Percentiles rank a stretch among this genome's conserved stretches.
These are phyloP conservation scores for Catajapyx aquilonaris DNA, from an alignment of 1,140 invertebrate species.

Conservation along the genomic window DNA sequence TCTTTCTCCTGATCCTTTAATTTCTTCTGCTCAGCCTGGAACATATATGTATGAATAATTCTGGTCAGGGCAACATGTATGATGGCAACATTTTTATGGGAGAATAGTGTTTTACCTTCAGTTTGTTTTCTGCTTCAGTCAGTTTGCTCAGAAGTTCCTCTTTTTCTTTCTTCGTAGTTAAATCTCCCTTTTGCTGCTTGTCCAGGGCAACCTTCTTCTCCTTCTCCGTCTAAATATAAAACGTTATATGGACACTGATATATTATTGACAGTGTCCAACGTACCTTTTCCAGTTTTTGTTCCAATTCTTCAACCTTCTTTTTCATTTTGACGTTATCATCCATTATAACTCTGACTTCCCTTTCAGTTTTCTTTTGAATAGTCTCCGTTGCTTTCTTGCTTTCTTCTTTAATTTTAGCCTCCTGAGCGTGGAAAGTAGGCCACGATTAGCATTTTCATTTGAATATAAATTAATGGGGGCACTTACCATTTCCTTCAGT, in stretches of 20 bases:
- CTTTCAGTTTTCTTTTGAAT: constrained; percentile 9
- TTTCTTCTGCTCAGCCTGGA: constrained; percentile 3
- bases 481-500: constrained; percentile 33
- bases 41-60: too few species aligned
- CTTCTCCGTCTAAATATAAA: constrained; percentile 24
- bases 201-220: constrained; percentile 28
- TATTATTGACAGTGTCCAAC: not conserved
- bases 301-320: constrained; percentile 25
- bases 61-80: too few species aligned
- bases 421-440: constrained; percentile 7
- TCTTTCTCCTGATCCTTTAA: not conserved
- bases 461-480: not conserved
- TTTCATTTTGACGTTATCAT: constrained; percentile 21
- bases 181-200: constrained; percentile 27
- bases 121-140: constrained; percentile 35
- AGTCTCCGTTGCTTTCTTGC: constrained; percentile 14
- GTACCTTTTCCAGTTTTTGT: constrained; percentile 36
- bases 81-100: too few species aligned
- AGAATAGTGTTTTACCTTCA: constrained; percentile 29
- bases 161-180: constrained; percentile 28
- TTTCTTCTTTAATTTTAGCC: constrained; percentile 18
- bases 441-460: too few species aligned
- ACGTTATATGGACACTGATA: not conserved
- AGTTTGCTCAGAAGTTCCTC: constrained; percentile 33
- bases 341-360: constrained; percentile 6